These are phyloP conservation scores for Pelodytes ibericus DNA, from an alignment of 2,797 vertebrate genomes.

Conservation along the genomic window DNA sequence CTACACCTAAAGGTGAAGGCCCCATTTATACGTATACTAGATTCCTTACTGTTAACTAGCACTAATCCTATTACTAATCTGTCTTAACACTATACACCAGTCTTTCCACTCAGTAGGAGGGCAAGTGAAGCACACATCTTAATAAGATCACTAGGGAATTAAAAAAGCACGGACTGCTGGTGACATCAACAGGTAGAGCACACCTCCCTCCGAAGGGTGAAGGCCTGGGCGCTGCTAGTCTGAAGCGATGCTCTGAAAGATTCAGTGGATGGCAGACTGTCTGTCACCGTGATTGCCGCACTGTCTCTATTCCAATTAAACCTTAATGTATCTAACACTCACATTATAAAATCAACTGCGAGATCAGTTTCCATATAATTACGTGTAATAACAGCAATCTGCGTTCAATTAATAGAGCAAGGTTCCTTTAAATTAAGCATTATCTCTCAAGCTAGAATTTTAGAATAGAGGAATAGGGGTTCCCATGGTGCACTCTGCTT, in stretches of 20 bases:
- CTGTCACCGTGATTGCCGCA: neutral
- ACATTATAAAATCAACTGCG: too few relatives aligned
- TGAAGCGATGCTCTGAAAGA: neutral
- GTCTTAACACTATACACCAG: neutral
- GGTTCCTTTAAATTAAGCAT: too few relatives aligned
- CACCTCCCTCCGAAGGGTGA: neutral
- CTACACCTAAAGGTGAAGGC: neutral
- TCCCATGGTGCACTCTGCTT: too few relatives aligned
- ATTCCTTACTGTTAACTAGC: conserved; percentile 14
- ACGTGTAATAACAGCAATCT: too few relatives aligned
- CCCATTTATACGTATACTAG: neutral
- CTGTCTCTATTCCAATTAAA: neutral
- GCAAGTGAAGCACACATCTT: conserved; percentile 1
- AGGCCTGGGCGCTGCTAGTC: neutral
- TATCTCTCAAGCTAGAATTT: too few relatives aligned
- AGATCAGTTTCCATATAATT: too few relatives aligned
- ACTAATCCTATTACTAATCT: conserved; percentile 37
- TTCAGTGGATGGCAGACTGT: neutral
- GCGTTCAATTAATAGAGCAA: too few relatives aligned
- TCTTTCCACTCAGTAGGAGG: conserved; percentile 8
- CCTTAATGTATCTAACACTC: too few relatives aligned
- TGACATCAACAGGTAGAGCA: neutral
- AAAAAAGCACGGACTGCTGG: conserved; percentile 1
- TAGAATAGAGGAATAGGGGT: too few relatives aligned
- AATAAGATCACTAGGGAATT: conserved; percentile 19